Evolutionary conservation across 2,888 invertebrate genomes (phyloP), one percentile per base, ranked within the genome.

Genomic region (Willowsia nigromaculata): DNA sequence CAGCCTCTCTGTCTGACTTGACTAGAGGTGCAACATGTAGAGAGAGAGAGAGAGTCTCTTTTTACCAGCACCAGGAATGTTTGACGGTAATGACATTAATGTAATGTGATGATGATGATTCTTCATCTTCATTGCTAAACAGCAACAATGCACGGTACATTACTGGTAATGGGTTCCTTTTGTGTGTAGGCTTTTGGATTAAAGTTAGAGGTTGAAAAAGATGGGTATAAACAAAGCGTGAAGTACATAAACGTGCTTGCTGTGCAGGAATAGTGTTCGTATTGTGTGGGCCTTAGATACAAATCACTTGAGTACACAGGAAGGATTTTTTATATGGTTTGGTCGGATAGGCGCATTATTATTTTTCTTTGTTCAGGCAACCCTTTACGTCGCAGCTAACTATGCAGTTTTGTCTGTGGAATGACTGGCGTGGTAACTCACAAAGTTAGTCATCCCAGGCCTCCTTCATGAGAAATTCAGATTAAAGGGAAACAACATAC

Each of bases 401-500:
- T 56, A 56, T 56, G 25, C 22, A 53, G 15, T 1, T 56, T 25
- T 56, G 68, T 68, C n/a, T 4, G 37, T 37, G 7, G 15, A 27
- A 37, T 25, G 33, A 71, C 33, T 83, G 47, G 65, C 83, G 53
- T 22, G 68, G 3, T 83, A 83, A 68, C 83, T 68, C 7, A 68
- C 18, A 83, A 50, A 83, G 65, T 83, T 53, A 83, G 71, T 83
- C 83, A 71, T 83, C 83, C 33, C 13, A 33, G n/a, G 25, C 27
- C 47, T 47, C 43, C 71, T 83, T 83, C 83, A 68, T 22, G 50
- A 71, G 83, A 83, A 71, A 43, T 22, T 33, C 11, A 83, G 30
- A 83, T 83, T 68, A 68, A 30, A 83, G 82, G 47, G 59, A 37
- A 62, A 80, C 78, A 80, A 33, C 33, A 82, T n/a, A 62, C 43